phyloP scores from a whole-genome alignment of 64 coral and sea anemone genomes.

The Anthopleura sola region DNA sequence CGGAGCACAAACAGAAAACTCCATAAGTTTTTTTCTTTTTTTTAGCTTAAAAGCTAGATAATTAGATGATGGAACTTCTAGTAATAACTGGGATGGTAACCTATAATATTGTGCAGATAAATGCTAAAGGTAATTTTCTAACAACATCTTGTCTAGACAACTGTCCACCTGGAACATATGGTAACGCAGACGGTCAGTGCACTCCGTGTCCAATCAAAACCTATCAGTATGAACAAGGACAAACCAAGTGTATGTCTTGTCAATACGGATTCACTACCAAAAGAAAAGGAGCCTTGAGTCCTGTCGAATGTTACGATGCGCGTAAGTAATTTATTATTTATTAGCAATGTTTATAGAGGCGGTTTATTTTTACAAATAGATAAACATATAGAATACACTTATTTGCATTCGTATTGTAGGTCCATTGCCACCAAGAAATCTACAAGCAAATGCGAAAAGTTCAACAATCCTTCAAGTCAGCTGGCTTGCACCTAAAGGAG shows the following conservation, averaged over 20 bases:
- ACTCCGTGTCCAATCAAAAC: conserved; percentile 8
- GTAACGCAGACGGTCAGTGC: not conserved
- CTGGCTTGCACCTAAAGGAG: not conserved
- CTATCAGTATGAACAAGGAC: no score
- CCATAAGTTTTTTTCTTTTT: no score
- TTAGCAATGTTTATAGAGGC: no score
- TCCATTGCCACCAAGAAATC: not conserved
- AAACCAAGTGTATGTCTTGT: not conserved
- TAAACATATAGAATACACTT: no score
- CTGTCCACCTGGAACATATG: conserved; percentile 12
- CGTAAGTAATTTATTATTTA: no score
- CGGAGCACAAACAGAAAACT: no score
- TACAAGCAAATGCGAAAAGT: not conserved
- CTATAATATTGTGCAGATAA: no score
- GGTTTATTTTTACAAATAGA: no score
- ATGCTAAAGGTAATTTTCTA: no score
- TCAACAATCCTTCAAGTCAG: not conserved
- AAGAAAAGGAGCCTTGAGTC: not conserved
- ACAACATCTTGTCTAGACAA: not conserved
- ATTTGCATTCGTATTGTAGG: not conserved
- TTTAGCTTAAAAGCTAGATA: no score
- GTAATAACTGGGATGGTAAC: no score
- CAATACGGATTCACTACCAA: not conserved
- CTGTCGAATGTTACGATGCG: not conserved
- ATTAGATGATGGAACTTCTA: no score